Conservation (phyloP, 2,797 vertebrate genomes). For the Onychomys arenicola region DNA sequence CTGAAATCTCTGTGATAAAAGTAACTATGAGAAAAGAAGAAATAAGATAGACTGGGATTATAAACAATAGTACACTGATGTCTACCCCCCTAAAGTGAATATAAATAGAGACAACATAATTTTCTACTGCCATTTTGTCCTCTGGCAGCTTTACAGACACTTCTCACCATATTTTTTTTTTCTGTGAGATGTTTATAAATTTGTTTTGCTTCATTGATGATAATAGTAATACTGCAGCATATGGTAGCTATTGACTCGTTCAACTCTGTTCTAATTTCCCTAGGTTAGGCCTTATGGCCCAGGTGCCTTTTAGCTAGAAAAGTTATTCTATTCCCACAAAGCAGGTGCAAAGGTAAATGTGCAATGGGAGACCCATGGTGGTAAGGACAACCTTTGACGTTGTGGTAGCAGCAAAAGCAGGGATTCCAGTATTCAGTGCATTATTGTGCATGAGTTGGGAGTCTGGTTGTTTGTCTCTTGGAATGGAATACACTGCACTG, state of each 20-base stretch:
- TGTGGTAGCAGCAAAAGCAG: constrained; percentile 2
- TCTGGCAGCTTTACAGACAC: not conserved
- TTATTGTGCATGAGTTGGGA: not conserved
- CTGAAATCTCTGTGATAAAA: not conserved
- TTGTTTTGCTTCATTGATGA: constrained; percentile 30
- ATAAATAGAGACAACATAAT: not conserved
- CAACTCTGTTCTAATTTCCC: not conserved
- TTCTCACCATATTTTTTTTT: not conserved
- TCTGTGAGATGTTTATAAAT: constrained; percentile 25
- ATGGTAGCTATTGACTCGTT: constrained; percentile 10
- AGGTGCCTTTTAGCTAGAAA: not conserved
- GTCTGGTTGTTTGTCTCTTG: not conserved
- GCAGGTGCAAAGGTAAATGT: not conserved
- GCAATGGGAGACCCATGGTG: not conserved
- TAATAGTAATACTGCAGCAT: not conserved
- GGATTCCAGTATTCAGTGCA: not conserved
- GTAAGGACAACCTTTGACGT: not conserved
- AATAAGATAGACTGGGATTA: not conserved
- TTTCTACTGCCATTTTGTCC: not conserved
- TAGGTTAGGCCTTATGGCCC: not conserved
- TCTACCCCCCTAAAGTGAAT: constrained; percentile 24
- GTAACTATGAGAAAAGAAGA: not conserved
- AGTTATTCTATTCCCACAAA: not conserved
- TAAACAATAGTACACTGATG: not conserved
- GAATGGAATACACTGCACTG: not conserved